phyloP scores from a whole-genome alignment of 1,140 invertebrate species.

The Drosophila littoralis region DNA sequence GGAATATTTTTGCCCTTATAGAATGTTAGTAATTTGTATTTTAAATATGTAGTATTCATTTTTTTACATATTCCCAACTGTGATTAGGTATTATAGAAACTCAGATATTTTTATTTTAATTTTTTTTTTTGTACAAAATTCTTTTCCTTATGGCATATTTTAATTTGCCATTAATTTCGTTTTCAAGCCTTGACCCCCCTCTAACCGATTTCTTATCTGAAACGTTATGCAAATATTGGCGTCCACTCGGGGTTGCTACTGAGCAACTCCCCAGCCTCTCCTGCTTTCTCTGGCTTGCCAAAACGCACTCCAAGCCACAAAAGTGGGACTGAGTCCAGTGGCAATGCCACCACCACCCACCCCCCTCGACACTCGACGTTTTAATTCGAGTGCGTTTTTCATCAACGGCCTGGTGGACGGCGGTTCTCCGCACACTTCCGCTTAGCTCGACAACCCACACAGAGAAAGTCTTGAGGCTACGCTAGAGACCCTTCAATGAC shows the following conservation, averaged over 20 bases:
- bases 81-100: too few relatives aligned
- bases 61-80: too few relatives aligned
- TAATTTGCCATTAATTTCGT: slow-evolving; percentile 18
- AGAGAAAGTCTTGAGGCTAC: slow-evolving; percentile 78
- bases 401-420: slow-evolving; percentile 53
- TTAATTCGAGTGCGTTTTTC: slow-evolving; percentile 82
- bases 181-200: background rate
- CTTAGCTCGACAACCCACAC: slow-evolving; percentile 58
- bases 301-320: slow-evolving; percentile 41
- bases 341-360: slow-evolving; percentile 10
- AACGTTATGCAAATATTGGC: slow-evolving; percentile 59
- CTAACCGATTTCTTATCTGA: slow-evolving; percentile 26
- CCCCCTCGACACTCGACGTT: slow-evolving; percentile 40
- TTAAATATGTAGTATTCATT: background rate
- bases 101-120: background rate
- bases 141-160: background rate
- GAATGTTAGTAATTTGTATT: background rate
- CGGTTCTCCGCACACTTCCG: slow-evolving; percentile 59
- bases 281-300: slow-evolving; percentile 19
- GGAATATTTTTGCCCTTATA: too few relatives aligned
- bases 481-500: slow-evolving; percentile 75
- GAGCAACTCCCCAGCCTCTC: background rate
- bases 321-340: slow-evolving; percentile 36
- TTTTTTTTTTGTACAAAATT: background rate
- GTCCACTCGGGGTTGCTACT: slow-evolving; percentile 42